Evolutionary conservation across 2,888 invertebrate genomes (phyloP).

Genomic region (Alitta virens): DNA sequence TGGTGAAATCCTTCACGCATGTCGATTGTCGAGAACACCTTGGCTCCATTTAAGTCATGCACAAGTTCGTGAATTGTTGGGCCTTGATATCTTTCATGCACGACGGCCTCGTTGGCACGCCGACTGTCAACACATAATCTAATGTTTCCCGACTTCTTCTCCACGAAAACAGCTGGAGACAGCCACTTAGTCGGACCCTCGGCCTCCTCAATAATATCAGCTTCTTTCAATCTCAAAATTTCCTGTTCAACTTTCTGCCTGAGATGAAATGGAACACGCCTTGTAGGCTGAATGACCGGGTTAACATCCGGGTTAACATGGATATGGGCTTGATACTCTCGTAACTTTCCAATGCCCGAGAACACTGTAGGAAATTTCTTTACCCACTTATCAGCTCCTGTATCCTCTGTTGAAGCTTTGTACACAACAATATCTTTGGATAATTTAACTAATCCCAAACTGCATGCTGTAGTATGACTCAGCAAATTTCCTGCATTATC

Average conservation of each 20-base stretch:
- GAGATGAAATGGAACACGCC: background rate
- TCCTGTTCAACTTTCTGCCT: background rate
- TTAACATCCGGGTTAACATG: background rate
- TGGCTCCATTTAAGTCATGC: background rate
- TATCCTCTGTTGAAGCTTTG: too few relatives aligned
- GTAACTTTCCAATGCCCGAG: too few relatives aligned
- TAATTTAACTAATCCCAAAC: too few relatives aligned
- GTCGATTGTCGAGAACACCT: slow-evolving; percentile 7
- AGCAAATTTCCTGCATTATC: background rate
- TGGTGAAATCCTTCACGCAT: slow-evolving; percentile 9
- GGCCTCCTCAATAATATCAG: slow-evolving; percentile 22
- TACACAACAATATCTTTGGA: too few relatives aligned
- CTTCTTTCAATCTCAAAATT: background rate
- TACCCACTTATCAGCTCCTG: too few relatives aligned
- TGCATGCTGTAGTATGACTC: background rate
- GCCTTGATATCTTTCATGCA: slow-evolving; percentile 15
- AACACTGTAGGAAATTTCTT: too few relatives aligned
- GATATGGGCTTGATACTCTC: too few relatives aligned
- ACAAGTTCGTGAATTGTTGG: slow-evolving; percentile 17
- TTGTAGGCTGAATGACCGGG: background rate
- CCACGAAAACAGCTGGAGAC: slow-evolving; percentile 22
- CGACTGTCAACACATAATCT: slow-evolving; percentile 19
- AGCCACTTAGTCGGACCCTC: slow-evolving; percentile 26
- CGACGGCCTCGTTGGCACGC: slow-evolving; percentile 23
- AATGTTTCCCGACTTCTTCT: slow-evolving; percentile 17